phyloP scores from a whole-genome alignment of 2,888 invertebrate genomes.

The Podotricha telesiphe region DNA sequence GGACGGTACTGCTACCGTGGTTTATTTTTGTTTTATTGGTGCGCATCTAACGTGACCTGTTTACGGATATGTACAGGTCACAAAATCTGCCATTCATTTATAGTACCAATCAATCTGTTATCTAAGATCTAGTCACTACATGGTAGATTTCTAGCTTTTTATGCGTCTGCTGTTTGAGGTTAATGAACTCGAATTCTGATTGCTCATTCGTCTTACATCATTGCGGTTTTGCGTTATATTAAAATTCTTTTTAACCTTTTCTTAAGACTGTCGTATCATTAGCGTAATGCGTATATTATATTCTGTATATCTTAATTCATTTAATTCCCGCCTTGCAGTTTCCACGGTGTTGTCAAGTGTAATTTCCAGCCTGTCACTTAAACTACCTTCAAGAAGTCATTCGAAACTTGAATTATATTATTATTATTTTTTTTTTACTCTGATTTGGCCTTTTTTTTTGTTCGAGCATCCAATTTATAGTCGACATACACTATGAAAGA shows the following conservation, averaged over 20 bases:
- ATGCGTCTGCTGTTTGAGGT: constrained; percentile 78
- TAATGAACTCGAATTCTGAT: constrained; percentile 77
- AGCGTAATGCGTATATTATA: constrained; percentile 55
- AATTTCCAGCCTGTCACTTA: constrained; percentile 15
- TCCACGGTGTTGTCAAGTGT: constrained; percentile 47
- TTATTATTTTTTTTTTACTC: constrained; percentile 15
- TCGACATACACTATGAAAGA: constrained; percentile 21
- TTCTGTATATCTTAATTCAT: constrained; percentile 54
- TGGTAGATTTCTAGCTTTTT: constrained; percentile 79
- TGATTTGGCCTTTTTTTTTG: constrained; percentile 8
- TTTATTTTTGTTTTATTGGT: constrained; percentile 63
- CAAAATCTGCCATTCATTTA: constrained; percentile 72
- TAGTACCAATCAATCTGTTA: constrained; percentile 80
- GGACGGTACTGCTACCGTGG: constrained; percentile 59
- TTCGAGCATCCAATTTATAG: constrained; percentile 27
- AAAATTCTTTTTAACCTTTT: constrained; percentile 64
- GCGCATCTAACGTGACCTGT: constrained; percentile 69
- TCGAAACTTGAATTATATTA: neutral
- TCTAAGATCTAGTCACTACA: constrained; percentile 75
- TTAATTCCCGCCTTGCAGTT: constrained; percentile 40
- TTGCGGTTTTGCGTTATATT: constrained; percentile 67
- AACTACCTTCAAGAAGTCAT: neutral
- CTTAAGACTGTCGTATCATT: constrained; percentile 60
- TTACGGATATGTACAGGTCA: constrained; percentile 68
- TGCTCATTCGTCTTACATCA: constrained; percentile 82